These are phyloP conservation scores for Aphis gossypii DNA, from an alignment of 1,140 invertebrate genomes.

Conservation along the genomic window DNA sequence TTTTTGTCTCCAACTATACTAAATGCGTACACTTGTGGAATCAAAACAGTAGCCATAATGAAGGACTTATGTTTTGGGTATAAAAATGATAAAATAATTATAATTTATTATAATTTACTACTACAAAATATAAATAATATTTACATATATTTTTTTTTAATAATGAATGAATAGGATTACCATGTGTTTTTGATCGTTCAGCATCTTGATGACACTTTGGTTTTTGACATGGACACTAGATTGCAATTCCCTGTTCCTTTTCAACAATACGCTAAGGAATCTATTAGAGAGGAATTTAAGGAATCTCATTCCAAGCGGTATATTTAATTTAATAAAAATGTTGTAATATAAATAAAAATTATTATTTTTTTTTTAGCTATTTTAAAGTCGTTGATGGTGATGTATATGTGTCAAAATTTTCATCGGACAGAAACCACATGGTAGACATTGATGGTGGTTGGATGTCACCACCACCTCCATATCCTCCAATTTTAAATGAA, in stretches of 20 bases:
- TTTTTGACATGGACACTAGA: constrained; percentile 53
- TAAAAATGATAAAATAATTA: background rate
- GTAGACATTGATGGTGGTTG: background rate
- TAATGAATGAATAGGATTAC: constrained; percentile 45
- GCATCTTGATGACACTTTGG: constrained; percentile 36
- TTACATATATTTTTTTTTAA: background rate
- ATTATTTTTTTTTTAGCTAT: background rate
- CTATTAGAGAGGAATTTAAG: constrained; percentile 32
- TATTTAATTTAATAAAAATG: background rate
- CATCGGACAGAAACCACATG: constrained; percentile 58
- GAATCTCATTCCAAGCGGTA: constrained; percentile 36
- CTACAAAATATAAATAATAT: background rate
- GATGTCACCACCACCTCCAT: constrained; percentile 53
- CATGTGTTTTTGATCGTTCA: constrained; percentile 55
- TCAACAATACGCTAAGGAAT: constrained; percentile 39
- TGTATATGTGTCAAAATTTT: constrained; percentile 30
- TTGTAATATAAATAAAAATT: background rate
- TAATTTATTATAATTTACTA: too few species aligned
- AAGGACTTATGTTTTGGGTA: constrained; percentile 53
- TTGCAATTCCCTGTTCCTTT: constrained; percentile 55
- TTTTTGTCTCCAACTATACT: constrained; percentile 42
- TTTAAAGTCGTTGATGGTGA: constrained; percentile 51
- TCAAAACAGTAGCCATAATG: constrained; percentile 19
- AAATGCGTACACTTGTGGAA: constrained; percentile 54
- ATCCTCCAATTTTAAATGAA: constrained; percentile 54